Evolutionary conservation across 2,888 invertebrate species (phyloP).

Genomic region (Ophion slaviceki): DNA sequence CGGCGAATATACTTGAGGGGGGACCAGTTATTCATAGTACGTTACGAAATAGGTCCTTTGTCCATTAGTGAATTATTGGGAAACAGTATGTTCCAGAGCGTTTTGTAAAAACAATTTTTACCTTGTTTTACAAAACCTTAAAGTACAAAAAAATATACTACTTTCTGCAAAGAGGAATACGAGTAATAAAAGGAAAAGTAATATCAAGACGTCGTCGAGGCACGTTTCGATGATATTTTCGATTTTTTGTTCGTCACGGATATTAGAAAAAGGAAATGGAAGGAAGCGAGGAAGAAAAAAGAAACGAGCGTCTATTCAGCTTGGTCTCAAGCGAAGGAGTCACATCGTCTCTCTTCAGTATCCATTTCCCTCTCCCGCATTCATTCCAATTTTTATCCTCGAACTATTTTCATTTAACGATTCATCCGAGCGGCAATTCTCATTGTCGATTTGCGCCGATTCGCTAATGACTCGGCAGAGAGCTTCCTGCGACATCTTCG

Average conservation of each 20-base stretch:
- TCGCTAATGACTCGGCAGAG: constrained; percentile 43
- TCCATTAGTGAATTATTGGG: neutral
- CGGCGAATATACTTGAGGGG: neutral
- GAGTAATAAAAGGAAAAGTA: constrained; percentile 14
- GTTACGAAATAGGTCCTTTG: neutral
- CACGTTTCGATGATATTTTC: constrained; percentile 40
- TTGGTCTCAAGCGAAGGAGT: constrained; percentile 32
- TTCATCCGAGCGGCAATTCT: constrained; percentile 45
- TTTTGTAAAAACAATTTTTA: no score
- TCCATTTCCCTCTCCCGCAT: constrained; percentile 14
- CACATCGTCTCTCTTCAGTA: constrained; percentile 19
- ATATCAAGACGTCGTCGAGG: constrained; percentile 41
- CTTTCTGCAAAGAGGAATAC: constrained; percentile 6
- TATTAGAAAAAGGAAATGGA: constrained; percentile 35
- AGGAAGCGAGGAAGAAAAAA: neutral
- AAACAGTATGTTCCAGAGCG: neutral
- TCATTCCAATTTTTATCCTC: constrained; percentile 34
- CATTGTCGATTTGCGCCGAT: constrained; percentile 53
- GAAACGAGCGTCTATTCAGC: constrained; percentile 36
- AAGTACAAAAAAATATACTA: neutral
- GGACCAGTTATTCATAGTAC: neutral
- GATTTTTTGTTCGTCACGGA: constrained; percentile 29
- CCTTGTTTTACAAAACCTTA: no score
- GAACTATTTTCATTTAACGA: constrained; percentile 42
- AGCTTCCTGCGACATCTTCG: neutral